These are phyloP conservation scores for Pelvicachromis taeniatus DNA, from an alignment of 2,113 vertebrate species.

Conservation along the genomic window DNA sequence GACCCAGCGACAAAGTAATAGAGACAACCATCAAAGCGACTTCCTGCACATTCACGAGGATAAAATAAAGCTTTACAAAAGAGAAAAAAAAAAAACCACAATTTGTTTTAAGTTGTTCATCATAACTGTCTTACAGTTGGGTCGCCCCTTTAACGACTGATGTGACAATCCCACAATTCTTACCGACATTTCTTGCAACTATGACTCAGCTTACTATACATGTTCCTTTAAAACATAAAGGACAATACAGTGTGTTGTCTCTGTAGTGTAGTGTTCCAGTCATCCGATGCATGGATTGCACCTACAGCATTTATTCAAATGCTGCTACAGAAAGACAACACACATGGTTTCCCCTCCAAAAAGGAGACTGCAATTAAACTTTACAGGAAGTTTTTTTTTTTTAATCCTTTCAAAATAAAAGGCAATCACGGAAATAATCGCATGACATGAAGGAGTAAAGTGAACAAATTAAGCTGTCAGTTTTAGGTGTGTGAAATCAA, in stretches of 20 bases:
- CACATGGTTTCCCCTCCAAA: background rate
- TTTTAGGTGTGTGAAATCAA: slow-evolving; percentile 34
- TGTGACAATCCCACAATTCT: background rate
- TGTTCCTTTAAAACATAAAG: slow-evolving; percentile 33
- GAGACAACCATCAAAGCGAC: background rate
- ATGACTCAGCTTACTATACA: slow-evolving; percentile 11
- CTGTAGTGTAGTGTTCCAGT: background rate
- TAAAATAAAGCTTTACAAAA: slow-evolving; percentile 1
- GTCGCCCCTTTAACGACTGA: background rate
- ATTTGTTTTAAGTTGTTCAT: background rate
- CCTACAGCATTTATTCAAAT: background rate
- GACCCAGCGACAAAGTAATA: background rate
- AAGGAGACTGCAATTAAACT: slow-evolving; percentile 9
- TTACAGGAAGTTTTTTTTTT: background rate
- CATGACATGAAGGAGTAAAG: slow-evolving; percentile 29
- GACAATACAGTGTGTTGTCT: slow-evolving; percentile 20
- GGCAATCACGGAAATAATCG: slow-evolving; percentile 58
- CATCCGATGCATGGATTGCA: background rate
- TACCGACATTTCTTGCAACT: slow-evolving; percentile 28
- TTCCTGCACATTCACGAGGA: background rate
- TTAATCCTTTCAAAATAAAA: background rate
- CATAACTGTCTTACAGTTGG: background rate
- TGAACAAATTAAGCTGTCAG: background rate
- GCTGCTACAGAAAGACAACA: slow-evolving; percentile 46
- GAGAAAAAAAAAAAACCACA: background rate